Evolutionary conservation across 2,797 vertebrate species (phyloP).

Genomic region (Macrochelys suwanniensis): DNA sequence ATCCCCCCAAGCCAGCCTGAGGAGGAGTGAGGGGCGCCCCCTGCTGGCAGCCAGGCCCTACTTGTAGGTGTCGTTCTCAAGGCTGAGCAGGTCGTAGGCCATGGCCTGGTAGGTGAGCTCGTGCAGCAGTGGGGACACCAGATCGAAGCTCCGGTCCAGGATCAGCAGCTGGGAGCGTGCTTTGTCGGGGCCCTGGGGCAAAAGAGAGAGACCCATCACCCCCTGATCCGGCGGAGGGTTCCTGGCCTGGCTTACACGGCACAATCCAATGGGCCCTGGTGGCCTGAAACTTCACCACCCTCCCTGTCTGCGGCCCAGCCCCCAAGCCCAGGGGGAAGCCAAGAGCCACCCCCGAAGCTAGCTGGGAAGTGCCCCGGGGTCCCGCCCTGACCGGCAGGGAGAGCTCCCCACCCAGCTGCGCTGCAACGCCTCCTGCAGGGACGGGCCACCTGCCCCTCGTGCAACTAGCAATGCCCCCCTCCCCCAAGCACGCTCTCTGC

Average conservation of each 20-base stretch:
- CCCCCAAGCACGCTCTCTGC: not conserved
- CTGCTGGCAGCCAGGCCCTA: conserved; percentile 44
- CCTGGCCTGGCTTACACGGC: too few relatives aligned
- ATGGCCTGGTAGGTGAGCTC: conserved; percentile 95
- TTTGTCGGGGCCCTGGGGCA: conserved; percentile 90
- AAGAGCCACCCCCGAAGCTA: not conserved
- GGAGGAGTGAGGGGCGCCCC: too few relatives aligned
- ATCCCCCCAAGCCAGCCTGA: too few relatives aligned
- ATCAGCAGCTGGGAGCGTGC: conserved; percentile 92
- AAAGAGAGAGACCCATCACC: not conserved
- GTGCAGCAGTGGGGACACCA: conserved; percentile 90
- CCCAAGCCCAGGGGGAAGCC: too few relatives aligned
- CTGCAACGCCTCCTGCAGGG: too few relatives aligned
- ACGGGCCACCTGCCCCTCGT: too few relatives aligned
- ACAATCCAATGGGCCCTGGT: too few relatives aligned
- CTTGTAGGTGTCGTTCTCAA: conserved; percentile 92
- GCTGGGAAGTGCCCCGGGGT: not conserved
- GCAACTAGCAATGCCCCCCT: not conserved
- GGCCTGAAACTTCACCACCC: too few relatives aligned
- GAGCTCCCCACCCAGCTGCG: not conserved
- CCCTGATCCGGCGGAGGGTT: too few relatives aligned
- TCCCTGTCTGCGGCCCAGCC: too few relatives aligned
- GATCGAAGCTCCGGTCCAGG: conserved; percentile 90
- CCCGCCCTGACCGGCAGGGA: not conserved
- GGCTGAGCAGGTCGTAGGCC: conserved; percentile 91